Evolutionary conservation across 2,888 invertebrate species (phyloP), one percentile per base, ranked within the genome.

Genomic region (Agonopterix arenella): DNA sequence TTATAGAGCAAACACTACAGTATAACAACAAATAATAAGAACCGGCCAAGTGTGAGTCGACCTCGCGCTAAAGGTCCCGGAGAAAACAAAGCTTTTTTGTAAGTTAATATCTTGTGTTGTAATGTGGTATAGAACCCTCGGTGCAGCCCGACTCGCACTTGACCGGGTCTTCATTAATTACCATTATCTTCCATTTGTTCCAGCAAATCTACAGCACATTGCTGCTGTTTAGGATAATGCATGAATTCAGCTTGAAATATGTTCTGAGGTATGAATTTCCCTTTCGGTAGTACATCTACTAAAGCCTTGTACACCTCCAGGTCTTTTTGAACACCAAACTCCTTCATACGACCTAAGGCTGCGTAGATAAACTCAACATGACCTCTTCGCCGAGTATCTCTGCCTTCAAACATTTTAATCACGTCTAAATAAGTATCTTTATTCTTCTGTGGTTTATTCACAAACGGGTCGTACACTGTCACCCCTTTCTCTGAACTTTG

Each of bases 151-250:
- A 18, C 18, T 18, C 4, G 18, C 4, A 18, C 18, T 4, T 18
- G 18, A 18, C 18, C 18, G 13, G 13, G 13, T 13, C 1, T 18
- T 28, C n/a, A 10, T 40, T 40, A 57, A 52, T 69, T 82, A 95
- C 96, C 95, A 79, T 96, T 93, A 60, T 95, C 92, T 90, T 99
- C 98, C 99, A 99, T 99, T 89, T 97, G 94, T 64, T 96, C 95
- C 28, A 98, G 82, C 48, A 99, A 73, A 73, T 96, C 95, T n/a
- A 98, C 92, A 41, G 95, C 95, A 80, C 97, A 97, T 56, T 97
- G 94, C 68, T 99, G 99, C 70, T 99, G 99, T 73, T 96, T 96
- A 0, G 98, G 98, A 85, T 95, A 98, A 76, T 98, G 97, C 92
- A 95, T 92, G 65, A 98, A 96, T 78, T 97, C 97, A 0, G 94